These are phyloP conservation scores for Pogonognathellus flavescens DNA, from an alignment of 1,140 invertebrate species.

Conservation along the genomic window DNA sequence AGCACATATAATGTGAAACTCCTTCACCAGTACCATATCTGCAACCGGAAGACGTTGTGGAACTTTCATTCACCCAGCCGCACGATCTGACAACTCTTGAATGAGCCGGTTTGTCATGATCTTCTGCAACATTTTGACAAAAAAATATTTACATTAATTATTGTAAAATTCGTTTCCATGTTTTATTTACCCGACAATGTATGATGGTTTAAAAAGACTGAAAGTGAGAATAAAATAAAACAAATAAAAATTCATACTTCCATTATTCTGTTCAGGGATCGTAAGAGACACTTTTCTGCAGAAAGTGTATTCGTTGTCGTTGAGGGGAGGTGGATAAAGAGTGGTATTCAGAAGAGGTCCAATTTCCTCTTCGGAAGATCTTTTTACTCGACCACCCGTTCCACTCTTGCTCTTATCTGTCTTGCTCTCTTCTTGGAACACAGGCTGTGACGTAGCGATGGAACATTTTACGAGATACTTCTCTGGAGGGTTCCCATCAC, in stretches of 20 bases:
- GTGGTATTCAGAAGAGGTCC: background rate
- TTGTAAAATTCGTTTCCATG: background rate
- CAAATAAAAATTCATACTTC: constrained; percentile 32
- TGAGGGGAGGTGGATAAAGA: background rate
- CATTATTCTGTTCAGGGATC: constrained; percentile 60
- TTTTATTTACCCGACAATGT: no score
- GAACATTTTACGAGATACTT: constrained; percentile 59
- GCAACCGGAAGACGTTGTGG: background rate
- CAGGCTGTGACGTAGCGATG: background rate
- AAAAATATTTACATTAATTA: background rate
- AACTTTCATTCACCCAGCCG: constrained; percentile 23
- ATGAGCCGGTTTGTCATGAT: background rate
- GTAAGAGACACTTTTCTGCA: constrained; percentile 53
- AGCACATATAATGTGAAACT: background rate
- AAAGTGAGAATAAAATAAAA: background rate
- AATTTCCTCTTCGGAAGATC: background rate
- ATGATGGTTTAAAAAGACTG: background rate
- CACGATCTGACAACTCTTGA: constrained; percentile 56
- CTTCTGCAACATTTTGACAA: background rate
- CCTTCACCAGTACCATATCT: background rate
- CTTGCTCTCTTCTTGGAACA: background rate
- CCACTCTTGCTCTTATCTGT: background rate
- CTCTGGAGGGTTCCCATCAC: constrained; percentile 9
- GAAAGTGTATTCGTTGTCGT: constrained; percentile 51
- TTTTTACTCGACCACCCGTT: background rate